Evolutionary conservation across 1,140 invertebrate species (phyloP), one percentile per base, ranked within the genome.

Genomic region (Gryllus bimaculatus): DNA sequence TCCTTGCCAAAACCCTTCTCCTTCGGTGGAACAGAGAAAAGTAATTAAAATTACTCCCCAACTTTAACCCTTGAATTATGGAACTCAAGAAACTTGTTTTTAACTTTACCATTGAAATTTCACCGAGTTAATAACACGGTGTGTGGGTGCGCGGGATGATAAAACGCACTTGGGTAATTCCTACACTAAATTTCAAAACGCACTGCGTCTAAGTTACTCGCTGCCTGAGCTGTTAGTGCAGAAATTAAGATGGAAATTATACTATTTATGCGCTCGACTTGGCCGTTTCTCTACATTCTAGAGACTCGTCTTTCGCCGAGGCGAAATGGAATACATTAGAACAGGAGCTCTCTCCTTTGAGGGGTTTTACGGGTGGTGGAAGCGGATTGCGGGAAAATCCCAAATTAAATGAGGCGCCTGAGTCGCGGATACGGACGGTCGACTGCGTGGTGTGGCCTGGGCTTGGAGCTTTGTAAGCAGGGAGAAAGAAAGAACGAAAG

Each of bases 31-130:
- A 66, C 54, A 66, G 54, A 66, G 54, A 66, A 66, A 66, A 66
- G 54, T 66, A 66, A 66, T 66, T 66, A 66, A 66, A 66, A 66
- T 66, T 66, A 66, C 54, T 66, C 54, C 54, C 54, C 18, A 66
- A 66, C 54, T 66, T 66, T 66, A 66, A 18, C 54, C 54, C 54
- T 66, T 66, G 54, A 66, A 66, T 66, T 66, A 66, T 66, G 54
- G 54, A 66, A 66, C 54, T 66, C 54, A 66, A 66, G 54, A 66
- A 66, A 66, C 54, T 66, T 66, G 54, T 66, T 66, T 66, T 66
- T 66, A 66, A 66, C 54, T 66, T 66, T 66, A 66, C 54, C 54
- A 66, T 66, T 66, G 54, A 66, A 66, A 66, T 66, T 66, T 66
- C 54, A 18, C 54, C 18, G 54, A 66, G 54, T 66, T 66, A 66